Evolutionary conservation across 2,797 vertebrate genomes (phyloP).

Genomic region (Macrochelys suwanniensis): DNA sequence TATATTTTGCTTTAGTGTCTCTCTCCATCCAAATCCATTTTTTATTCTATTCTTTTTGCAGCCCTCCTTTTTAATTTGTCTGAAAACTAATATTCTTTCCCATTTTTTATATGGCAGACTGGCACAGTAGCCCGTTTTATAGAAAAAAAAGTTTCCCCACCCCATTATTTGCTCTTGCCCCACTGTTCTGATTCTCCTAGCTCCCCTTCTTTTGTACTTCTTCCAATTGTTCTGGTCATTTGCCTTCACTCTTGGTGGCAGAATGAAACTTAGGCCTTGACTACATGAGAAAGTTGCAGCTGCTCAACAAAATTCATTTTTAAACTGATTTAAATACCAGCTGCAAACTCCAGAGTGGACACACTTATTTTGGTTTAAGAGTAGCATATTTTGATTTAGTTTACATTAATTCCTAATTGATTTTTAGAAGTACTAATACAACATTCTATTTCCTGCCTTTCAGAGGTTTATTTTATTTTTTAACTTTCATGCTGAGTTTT

Average conservation of each 20-base stretch:
- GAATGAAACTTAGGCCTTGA: neutral
- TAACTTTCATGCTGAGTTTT: neutral
- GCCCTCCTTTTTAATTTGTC: conserved; percentile 54
- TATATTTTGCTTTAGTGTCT: conserved; percentile 47
- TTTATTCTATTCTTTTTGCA: conserved; percentile 55
- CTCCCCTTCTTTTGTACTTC: neutral
- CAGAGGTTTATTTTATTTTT: neutral
- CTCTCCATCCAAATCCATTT: conserved; percentile 47
- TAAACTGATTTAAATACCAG: neutral
- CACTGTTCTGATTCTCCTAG: neutral
- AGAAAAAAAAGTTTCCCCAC: conserved; percentile 4
- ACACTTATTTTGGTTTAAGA: conserved; percentile 11
- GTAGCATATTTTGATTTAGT: conserved; percentile 7
- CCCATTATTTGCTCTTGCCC: neutral
- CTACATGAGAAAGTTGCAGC: conserved; percentile 1
- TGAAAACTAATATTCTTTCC: conserved; percentile 32
- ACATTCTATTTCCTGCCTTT: neutral
- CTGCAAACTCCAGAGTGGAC: neutral
- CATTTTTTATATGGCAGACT: conserved; percentile 23
- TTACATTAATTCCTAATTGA: conserved; percentile 40
- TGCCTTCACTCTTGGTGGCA: neutral
- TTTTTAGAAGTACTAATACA: neutral
- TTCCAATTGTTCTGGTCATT: neutral
- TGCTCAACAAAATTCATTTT: conserved; percentile 19
- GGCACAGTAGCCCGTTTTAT: neutral